Percentiles rank a stretch among this genome's conserved stretches.
These are phyloP conservation scores for Tetrao urogallus DNA, from an alignment of 2,113 vertebrate genomes.

Conservation along the genomic window DNA sequence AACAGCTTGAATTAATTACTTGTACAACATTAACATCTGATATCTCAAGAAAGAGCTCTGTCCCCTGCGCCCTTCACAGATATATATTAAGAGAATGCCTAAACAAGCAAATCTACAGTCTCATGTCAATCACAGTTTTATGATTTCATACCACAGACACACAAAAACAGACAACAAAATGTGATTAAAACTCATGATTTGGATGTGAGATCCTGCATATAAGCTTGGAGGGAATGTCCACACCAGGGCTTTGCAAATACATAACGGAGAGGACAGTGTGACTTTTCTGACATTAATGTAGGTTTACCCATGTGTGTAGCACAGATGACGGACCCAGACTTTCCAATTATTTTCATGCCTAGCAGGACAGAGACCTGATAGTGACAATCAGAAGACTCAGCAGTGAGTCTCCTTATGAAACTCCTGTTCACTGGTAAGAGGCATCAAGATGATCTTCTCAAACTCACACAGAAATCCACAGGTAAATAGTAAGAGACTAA, in stretches of 20 bases:
- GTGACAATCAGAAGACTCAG: not conserved
- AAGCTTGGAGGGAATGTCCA: not conserved
- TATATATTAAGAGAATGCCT: fast-evolving
- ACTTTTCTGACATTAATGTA: not conserved
- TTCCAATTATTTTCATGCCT: not conserved
- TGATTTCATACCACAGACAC: not conserved
- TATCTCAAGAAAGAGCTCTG: not conserved
- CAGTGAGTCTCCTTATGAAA: not conserved
- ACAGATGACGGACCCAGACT: not conserved
- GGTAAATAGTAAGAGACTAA: not conserved
- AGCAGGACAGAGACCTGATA: not conserved
- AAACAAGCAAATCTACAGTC: not conserved
- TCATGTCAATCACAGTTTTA: not conserved
- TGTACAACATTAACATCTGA: not conserved
- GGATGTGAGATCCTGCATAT: not conserved
- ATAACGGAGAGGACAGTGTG: fast-evolving
- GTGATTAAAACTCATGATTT: not conserved
- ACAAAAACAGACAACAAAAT: not conserved
- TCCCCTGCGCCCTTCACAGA: not conserved
- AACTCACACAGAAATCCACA: not conserved
- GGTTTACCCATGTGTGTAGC: not conserved
- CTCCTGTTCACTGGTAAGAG: not conserved
- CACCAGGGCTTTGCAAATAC: not conserved
- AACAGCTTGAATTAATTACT: not conserved
- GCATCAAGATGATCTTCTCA: not conserved